A percentile compares a stretch with the other conserved stretches of the same genome.
phyloP scores from a whole-genome alignment of 2,888 invertebrate species.

The Opisthograptis luteolata region DNA sequence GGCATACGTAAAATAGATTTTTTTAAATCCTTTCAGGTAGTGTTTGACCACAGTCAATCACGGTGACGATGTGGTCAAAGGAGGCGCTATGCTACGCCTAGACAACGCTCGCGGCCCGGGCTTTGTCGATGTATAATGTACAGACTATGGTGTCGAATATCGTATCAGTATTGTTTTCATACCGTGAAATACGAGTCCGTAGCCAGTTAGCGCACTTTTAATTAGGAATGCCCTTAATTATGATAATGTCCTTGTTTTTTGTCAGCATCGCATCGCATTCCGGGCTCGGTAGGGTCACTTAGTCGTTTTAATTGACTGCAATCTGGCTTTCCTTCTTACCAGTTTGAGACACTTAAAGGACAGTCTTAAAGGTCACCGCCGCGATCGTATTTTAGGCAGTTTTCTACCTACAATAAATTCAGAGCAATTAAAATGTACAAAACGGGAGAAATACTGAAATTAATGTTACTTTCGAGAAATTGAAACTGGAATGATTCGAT shows the following conservation, averaged over 20 bases:
- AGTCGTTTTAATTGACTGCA: constrained; percentile 35
- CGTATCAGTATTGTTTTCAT: too few species aligned
- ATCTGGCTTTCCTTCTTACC: constrained; percentile 35
- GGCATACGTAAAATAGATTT: too few species aligned
- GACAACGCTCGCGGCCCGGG: too few species aligned
- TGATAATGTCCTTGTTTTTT: neutral
- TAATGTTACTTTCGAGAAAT: constrained; percentile 42
- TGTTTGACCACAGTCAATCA: too few species aligned
- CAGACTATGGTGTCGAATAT: neutral
- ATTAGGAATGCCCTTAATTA: neutral
- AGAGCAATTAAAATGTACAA: constrained; percentile 38
- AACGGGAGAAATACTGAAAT: constrained; percentile 42
- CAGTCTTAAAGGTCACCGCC: constrained; percentile 33
- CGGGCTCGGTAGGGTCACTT: constrained; percentile 14
- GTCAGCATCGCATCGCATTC: constrained; percentile 1
- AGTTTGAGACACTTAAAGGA: constrained; percentile 37
- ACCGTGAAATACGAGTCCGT: too few species aligned
- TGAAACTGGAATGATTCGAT: constrained; percentile 43
- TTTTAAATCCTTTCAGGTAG: too few species aligned
- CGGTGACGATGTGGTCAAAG: too few species aligned
- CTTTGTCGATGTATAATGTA: too few species aligned
- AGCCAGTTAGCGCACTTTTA: neutral
- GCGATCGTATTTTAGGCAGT: constrained; percentile 32
- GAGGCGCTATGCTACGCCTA: too few species aligned
- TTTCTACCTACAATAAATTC: constrained; percentile 27